Percentiles rank a stretch among this genome's conserved stretches.
These are phyloP conservation scores for Echinops telfairi DNA, from an alignment of 2,113 vertebrate genomes.

Conservation along the genomic window DNA sequence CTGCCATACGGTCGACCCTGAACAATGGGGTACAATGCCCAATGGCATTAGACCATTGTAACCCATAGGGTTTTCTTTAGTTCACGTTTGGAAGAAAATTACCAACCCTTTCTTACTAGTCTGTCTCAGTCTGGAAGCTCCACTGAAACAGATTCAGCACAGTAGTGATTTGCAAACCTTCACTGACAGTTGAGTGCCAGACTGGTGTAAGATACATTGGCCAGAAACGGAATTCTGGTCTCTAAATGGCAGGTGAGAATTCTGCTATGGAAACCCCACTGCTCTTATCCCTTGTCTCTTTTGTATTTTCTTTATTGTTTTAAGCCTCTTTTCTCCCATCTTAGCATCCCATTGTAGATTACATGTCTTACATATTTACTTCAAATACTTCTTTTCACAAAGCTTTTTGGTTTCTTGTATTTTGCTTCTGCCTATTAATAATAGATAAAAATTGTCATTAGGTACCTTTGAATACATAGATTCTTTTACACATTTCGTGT, in stretches of 20 bases:
- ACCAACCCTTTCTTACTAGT: background rate
- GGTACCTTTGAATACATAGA: background rate
- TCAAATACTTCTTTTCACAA: conserved; percentile 15
- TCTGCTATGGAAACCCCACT: background rate
- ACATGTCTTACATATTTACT: background rate
- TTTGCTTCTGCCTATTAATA: background rate
- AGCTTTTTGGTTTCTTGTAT: background rate
- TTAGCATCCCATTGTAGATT: background rate
- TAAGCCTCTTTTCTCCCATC: background rate
- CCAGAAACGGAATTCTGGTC: background rate
- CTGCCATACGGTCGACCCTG: background rate
- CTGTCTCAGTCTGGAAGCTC: background rate
- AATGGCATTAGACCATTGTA: background rate
- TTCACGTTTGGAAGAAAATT: background rate
- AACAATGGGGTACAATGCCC: background rate
- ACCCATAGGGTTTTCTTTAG: background rate
- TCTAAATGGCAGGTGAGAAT: background rate
- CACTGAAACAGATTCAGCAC: background rate
- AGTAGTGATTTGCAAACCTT: background rate
- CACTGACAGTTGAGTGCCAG: background rate
- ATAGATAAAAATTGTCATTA: background rate
- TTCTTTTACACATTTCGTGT: background rate
- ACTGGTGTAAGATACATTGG: background rate
- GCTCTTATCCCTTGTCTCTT: background rate
- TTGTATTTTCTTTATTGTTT: conserved; percentile 19